phyloP scores from a whole-genome alignment of 2,797 vertebrate genomes.

The Etheostoma nigrum region DNA sequence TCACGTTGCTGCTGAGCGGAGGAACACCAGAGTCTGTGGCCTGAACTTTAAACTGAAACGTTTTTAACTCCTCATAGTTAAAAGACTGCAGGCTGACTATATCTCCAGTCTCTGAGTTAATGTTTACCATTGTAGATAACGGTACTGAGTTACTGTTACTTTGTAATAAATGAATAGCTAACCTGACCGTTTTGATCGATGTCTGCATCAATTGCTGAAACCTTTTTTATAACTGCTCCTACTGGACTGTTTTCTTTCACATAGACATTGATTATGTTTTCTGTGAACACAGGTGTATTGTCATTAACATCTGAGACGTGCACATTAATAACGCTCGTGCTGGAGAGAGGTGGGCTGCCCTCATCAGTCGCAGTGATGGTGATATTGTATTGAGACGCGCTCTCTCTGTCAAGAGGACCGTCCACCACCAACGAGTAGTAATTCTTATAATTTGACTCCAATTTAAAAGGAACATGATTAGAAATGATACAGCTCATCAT shows the following conservation, averaged over 20 bases:
- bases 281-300: too few relatives aligned
- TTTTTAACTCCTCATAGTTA: conserved; percentile 75
- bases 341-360: conserved; percentile 88
- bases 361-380: conserved; percentile 87
- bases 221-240: conserved; percentile 18
- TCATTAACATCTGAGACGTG: too few relatives aligned
- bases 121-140: conserved; percentile 30
- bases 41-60: conserved; percentile 69
- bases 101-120: conserved; percentile 76
- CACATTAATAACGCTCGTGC: conserved; percentile 82
- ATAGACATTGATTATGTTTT: conserved; percentile 21
- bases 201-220: conserved; percentile 52
- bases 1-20: conserved; percentile 66
- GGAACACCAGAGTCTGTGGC: conserved; percentile 76
- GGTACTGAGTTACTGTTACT: conserved; percentile 8
- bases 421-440: conserved; percentile 90
- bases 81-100: conserved; percentile 72
- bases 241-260: conserved; percentile 58
- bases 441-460: conserved; percentile 88
- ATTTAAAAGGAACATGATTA: conserved; percentile 84
- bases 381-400: conserved; percentile 84
- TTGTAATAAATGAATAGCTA: conserved; percentile 41
- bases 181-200: conserved; percentile 26
- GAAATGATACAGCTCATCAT: conserved; percentile 83
- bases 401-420: conserved; percentile 88